Conservation (phyloP, 1,140 invertebrate genomes). For the Leptinotarsa undecemlineata region DNA sequence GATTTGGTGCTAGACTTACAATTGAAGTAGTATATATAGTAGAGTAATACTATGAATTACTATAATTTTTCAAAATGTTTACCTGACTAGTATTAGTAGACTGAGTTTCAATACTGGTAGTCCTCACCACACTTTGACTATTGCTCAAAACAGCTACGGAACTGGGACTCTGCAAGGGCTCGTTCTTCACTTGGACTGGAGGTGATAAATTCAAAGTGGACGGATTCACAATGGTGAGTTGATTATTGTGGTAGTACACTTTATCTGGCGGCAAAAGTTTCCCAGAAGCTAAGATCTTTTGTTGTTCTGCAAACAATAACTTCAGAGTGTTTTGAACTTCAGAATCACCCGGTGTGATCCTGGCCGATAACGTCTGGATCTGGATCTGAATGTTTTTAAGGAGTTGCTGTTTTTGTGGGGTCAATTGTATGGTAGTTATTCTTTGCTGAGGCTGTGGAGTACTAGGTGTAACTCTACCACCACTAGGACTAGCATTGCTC, state of each 20-base stretch:
- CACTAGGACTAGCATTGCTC: conserved; percentile 38
- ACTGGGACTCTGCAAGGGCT: conserved; percentile 41
- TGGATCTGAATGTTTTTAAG: conserved; percentile 66
- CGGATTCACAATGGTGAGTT: conserved; percentile 53
- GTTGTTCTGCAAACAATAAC: conserved; percentile 63
- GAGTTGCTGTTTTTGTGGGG: conserved; percentile 64
- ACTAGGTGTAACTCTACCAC: conserved; percentile 14
- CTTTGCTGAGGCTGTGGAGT: conserved; percentile 46
- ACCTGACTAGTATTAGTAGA: conserved; percentile 32
- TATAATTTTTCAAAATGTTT: conserved; percentile 8
- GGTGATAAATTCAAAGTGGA: conserved; percentile 45
- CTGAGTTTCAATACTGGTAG: conserved; percentile 33
- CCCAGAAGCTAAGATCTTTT: conserved; percentile 65
- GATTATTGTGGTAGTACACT: conserved; percentile 54
- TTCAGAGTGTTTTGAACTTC: conserved; percentile 60
- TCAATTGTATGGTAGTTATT: conserved; percentile 59
- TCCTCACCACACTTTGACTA: conserved; percentile 31
- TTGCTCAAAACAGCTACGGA: conserved; percentile 27
- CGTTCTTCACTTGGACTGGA: conserved; percentile 41
- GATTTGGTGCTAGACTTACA: too few species aligned
- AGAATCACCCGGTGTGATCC: conserved; percentile 55
- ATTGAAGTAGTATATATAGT: too few species aligned
- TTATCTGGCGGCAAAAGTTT: conserved; percentile 64
- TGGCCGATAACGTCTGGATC: conserved; percentile 60
- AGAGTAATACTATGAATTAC: too few species aligned